Conservation (phyloP, 1,140 invertebrate species). For the Pinna nobilis region DNA sequence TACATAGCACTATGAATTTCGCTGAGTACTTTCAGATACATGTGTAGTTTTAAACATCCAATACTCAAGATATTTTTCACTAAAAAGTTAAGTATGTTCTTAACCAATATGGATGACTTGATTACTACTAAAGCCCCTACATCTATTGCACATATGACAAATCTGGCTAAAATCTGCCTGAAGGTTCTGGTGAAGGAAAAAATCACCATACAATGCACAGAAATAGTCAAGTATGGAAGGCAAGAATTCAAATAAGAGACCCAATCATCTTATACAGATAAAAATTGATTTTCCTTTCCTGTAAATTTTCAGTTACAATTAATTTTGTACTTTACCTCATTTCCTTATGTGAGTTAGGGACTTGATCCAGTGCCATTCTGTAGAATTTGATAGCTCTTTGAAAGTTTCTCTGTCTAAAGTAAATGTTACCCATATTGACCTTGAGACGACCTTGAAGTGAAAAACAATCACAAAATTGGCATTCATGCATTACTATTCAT, state of each 20-base stretch:
- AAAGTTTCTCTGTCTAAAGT: constrained; percentile 95
- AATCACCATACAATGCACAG: no score
- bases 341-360: constrained; percentile 93
- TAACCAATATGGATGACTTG: no score
- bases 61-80: no score
- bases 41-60: no score
- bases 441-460: constrained; percentile 86
- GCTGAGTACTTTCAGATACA: no score
- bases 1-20: no score
- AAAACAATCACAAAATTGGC: not conserved
- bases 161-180: no score
- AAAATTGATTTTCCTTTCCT: not conserved
- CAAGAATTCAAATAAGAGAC: not conserved
- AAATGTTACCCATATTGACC: constrained; percentile 99
- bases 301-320: not conserved
- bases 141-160: no score
- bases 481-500: not conserved
- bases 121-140: no score
- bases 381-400: constrained; percentile 98
- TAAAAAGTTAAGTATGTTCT: no score
- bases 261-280: not conserved
- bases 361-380: constrained; percentile 96
- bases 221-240: no score
- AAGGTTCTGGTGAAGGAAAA: no score
- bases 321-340: constrained; percentile 80